Evolutionary conservation across 2,113 vertebrate species (phyloP).

Genomic region (Thermophis baileyi): DNA sequence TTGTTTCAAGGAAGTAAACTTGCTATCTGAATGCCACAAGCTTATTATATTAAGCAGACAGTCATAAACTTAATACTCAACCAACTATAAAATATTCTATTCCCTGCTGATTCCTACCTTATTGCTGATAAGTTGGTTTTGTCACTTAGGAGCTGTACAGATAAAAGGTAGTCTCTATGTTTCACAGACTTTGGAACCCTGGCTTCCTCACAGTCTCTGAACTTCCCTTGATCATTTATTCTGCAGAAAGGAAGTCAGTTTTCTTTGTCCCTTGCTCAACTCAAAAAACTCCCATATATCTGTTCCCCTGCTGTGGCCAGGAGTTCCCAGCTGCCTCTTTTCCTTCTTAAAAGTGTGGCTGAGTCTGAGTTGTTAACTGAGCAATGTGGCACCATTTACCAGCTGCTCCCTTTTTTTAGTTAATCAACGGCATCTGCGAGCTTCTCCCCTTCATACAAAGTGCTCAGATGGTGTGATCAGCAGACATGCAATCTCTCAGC

Average conservation of each 20-base stretch:
- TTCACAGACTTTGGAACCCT: background rate
- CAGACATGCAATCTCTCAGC: background rate
- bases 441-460: background rate
- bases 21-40: background rate
- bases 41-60: background rate
- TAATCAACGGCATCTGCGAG: background rate
- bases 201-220: background rate
- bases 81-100: background rate
- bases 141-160: background rate
- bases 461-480: background rate
- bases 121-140: background rate
- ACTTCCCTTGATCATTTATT: background rate
- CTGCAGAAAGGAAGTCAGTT: background rate
- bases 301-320: background rate
- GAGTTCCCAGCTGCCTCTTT: background rate
- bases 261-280: background rate
- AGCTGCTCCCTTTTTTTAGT: background rate
- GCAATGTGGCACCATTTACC: background rate
- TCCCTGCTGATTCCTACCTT: background rate
- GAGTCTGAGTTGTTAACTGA: background rate
- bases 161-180: background rate
- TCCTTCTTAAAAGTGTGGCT: background rate
- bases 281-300: background rate
- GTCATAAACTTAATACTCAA: background rate
- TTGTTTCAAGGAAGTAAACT: background rate